These are phyloP conservation scores for Dynastes grantii DNA, from an alignment of 2,888 invertebrate species.

Conservation along the genomic window DNA sequence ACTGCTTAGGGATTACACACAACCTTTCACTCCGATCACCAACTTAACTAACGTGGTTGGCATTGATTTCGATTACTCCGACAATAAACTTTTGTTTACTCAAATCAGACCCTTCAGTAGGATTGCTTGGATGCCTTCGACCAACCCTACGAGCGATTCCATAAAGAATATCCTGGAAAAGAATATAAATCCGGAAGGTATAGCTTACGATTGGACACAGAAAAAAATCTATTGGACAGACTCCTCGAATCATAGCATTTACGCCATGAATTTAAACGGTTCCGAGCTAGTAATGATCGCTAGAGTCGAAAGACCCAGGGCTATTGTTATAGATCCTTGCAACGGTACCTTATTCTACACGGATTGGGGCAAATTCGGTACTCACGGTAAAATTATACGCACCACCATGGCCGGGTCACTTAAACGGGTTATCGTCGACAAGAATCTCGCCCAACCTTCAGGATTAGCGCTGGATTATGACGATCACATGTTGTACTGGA, in stretches of 20 bases:
- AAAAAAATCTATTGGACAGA: conserved; percentile 99
- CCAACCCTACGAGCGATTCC: conserved; percentile 76
- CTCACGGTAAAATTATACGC: conserved; percentile 93
- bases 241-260: conserved; percentile 93
- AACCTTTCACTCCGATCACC: conserved; percentile 88
- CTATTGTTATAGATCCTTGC: conserved; percentile 97
- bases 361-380: conserved; percentile 95
- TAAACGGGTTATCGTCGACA: conserved; percentile 89
- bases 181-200: conserved; percentile 93
- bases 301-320: conserved; percentile 92
- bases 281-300: conserved; percentile 92
- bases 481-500: conserved; percentile 95
- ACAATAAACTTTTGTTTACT: conserved; percentile 91
- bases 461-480: conserved; percentile 97
- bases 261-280: conserved; percentile 94
- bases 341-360: conserved; percentile 96
- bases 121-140: conserved; percentile 86
- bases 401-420: conserved; percentile 97
- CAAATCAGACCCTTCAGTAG: conserved; percentile 94
- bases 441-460: conserved; percentile 94
- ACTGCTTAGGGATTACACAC: conserved; percentile 84
- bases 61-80: conserved; percentile 94
- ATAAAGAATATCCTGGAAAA: conserved; percentile 82
- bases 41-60: conserved; percentile 95
- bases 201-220: conserved; percentile 98